Percentiles rank a stretch among this genome's conserved stretches.
Evolutionary conservation across 2,797 vertebrate genomes (phyloP).

Genomic region (Philypnodon macrostomus): DNA sequence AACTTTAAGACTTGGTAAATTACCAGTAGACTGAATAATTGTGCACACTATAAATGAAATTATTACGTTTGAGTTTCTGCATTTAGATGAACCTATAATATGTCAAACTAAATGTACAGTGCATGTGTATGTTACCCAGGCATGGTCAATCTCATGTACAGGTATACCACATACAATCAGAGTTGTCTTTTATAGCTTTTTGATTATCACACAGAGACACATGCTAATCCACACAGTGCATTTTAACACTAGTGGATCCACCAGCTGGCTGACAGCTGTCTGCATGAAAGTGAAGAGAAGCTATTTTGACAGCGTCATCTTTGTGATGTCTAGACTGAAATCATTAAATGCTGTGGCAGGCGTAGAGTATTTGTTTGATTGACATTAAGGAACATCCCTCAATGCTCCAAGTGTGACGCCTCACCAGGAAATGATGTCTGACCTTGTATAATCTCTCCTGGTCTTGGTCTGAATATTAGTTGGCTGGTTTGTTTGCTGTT

Average conservation of each 20-base stretch:
- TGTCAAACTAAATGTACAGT: too few relatives aligned
- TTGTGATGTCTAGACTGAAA: slow-evolving; percentile 61
- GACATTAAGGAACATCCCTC: slow-evolving; percentile 47
- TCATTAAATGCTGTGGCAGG: slow-evolving; percentile 55
- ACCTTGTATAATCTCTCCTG: slow-evolving; percentile 4
- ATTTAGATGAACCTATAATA: too few relatives aligned
- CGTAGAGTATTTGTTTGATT: slow-evolving; percentile 42
- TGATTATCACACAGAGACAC: slow-evolving; percentile 15
- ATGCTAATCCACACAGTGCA: slow-evolving; percentile 12
- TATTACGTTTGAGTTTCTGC: too few relatives aligned
- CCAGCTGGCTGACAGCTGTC: slow-evolving; percentile 70
- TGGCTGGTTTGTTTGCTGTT: too few relatives aligned
- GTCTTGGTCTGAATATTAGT: too few relatives aligned
- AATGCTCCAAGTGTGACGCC: slow-evolving; percentile 17
- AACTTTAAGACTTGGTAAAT: too few relatives aligned
- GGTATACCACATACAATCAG: background rate
- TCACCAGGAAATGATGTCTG: slow-evolving; percentile 29
- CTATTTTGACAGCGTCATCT: slow-evolving; percentile 67
- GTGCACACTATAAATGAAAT: too few relatives aligned
- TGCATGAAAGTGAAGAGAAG: slow-evolving; percentile 48
- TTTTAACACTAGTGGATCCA: slow-evolving; percentile 48
- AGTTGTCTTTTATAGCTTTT: slow-evolving; percentile 13
- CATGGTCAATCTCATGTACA: too few relatives aligned
- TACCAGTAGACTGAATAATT: too few relatives aligned
- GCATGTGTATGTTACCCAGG: too few relatives aligned